Base-by-base conservation (phyloP, 2,888 invertebrate species). In the Oeneis ivallda region DNA sequence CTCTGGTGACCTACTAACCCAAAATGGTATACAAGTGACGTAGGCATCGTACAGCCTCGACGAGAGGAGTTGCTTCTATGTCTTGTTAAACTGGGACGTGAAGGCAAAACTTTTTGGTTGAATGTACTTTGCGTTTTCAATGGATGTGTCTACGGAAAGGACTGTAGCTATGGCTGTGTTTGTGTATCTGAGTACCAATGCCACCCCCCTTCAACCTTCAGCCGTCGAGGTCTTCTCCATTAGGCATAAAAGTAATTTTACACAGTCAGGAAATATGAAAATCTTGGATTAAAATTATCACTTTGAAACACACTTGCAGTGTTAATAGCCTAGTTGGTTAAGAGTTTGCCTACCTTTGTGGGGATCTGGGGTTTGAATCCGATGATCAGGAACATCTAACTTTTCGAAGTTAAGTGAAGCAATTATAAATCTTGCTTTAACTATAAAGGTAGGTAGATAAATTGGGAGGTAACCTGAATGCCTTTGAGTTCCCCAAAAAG, bases 1-100 rank as follows among this genome's bases (percentile, higher is more conserved):
- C 86, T 81, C 81, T 79, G 75, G 79, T 87, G 90, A 90, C 90
- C 91, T 84, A 89, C 83, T 91, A 79, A 91, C 90, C 90, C 84
- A 88, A 88, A 89, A 89, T 80, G 80, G 80, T 75, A 72, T 78
- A 77, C 76, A 73, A 78, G 85, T 91, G 91, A 91, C 91, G 91
- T 91, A 87, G 85, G 79, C 80, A 77, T 56, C 71, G 83, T 88
- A 90, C 87, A 87, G 70, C 76, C 77, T 72, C 72, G 74, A 76
- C 53, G 79, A 74, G 71, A 81, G 69, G 37, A 65, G 77, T 80
- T 77, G 71, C 72, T 74, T 70, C 60, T 39, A 53, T 50, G 52
- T 50, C 59, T 66, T 61, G 62, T 69, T 50, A 43, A 65, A 63
- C 66, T 72, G 71, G 61, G 68, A 70, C 64, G 39, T 17, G 62